These are phyloP conservation scores for Trachymyrmex cornetzi DNA, from an alignment of 1,140 invertebrate species.

Conservation along the genomic window DNA sequence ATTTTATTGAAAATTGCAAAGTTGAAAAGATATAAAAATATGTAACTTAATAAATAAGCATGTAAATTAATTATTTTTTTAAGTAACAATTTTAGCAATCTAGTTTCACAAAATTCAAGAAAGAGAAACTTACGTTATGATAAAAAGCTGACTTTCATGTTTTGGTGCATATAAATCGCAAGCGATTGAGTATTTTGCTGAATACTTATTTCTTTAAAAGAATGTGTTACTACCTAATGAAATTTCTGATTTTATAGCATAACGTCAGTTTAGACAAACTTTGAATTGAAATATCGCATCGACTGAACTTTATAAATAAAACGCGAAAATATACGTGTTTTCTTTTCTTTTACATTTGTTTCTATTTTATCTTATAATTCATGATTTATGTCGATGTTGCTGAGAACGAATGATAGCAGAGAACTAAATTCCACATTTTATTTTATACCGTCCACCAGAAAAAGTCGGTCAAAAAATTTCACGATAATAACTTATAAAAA, in stretches of 20 bases:
- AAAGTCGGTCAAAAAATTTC: background rate
- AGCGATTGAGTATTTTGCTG: background rate
- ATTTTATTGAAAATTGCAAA: background rate
- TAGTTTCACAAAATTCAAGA: background rate
- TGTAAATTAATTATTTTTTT: background rate
- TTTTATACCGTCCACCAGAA: background rate
- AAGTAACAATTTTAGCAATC: background rate
- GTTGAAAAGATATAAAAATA: background rate
- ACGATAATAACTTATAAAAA: background rate
- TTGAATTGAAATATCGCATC: constrained; percentile 19
- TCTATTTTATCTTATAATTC: background rate
- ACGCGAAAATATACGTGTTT: background rate
- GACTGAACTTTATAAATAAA: constrained; percentile 31
- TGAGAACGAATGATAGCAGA: background rate
- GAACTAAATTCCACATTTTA: constrained; percentile 8
- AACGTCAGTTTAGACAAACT: background rate
- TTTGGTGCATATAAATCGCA: background rate
- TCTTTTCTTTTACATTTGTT: background rate
- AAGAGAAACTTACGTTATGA: background rate
- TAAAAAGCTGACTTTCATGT: background rate
- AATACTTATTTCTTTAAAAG: background rate
- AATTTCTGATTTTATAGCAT: constrained; percentile 15
- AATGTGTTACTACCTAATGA: constrained; percentile 3
- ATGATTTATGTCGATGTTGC: background rate
- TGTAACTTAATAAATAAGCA: background rate